These are phyloP conservation scores for Ptychobarbus kaznakovi DNA, from an alignment of 2,797 vertebrate genomes.

Conservation along the genomic window DNA sequence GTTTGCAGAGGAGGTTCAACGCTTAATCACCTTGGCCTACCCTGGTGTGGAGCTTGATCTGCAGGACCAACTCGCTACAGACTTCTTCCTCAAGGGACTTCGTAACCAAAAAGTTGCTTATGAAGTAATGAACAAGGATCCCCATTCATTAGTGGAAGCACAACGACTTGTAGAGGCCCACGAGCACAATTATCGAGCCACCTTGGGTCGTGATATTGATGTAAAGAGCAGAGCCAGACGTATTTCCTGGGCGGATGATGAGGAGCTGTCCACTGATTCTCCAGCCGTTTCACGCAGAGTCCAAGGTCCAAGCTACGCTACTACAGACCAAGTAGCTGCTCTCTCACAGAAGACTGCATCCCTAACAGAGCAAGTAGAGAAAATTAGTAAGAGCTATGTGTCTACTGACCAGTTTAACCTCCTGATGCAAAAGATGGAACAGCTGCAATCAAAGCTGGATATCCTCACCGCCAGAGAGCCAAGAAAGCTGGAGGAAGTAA, in stretches of 20 bases:
- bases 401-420: no score
- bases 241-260: constrained; percentile 40
- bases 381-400: no score
- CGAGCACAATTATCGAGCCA: constrained; percentile 37
- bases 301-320: constrained; percentile 39
- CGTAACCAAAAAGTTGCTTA: constrained; percentile 35
- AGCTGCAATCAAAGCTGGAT: constrained; percentile 30
- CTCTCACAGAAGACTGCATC: not conserved
- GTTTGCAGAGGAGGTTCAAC: no score
- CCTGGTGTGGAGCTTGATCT: no score
- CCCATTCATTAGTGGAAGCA: constrained; percentile 23
- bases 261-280: not conserved
- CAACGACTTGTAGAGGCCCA: constrained; percentile 31
- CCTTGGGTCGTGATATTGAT: constrained; percentile 6
- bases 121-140: constrained; percentile 53
- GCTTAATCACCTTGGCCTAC: no score
- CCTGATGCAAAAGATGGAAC: no score
- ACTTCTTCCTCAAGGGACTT: constrained; percentile 24
- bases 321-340: not conserved
- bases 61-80: constrained; percentile 43
- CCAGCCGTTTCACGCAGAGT: constrained; percentile 6
- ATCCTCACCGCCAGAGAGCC: not conserved
- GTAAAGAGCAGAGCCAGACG: constrained; percentile 4
- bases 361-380: not conserved
- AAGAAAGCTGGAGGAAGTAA: not conserved